Base-by-base conservation (phyloP, 92 coral and sea anemone species). In the Pocillopora grandis region DNA sequence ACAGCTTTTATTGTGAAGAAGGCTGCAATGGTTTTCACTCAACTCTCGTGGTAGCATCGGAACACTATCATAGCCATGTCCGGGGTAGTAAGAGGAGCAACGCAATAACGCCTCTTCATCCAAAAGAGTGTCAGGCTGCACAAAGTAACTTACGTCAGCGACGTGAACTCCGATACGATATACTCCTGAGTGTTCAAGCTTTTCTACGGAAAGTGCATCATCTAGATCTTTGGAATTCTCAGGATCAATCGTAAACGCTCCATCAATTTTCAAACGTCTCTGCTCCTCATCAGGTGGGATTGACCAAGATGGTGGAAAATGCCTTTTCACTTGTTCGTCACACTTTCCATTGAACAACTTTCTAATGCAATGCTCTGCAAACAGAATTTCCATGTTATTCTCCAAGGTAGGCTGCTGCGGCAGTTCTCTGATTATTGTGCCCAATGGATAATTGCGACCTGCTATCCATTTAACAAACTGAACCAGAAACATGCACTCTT, bases 21-120 rank as follows among this genome's bases (percentile, higher is more conserved):
- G 85, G 71, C 96, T 92, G 81, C 96, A 92, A 20, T 80, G 58
- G 42, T 73, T 78, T 82, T 90, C 94, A 68, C 94, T 90, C 27
- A 92, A 81, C 74, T 75, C 81, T 42, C 87, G 90, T 18, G 96
- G 92, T 23, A 92, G 85, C 96, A 92, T 92, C 58, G 96, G 94
- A 58, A 92, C 77, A 71, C 62, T 81, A 2, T 86, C 79, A 64
- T 75, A 60, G 71, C 48, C 76, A 31, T 85, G 81, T 20, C 90
- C 83, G 31, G 92, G 96, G 62, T 92, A 92, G 84, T 88, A 88
- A 1, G 94, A 90, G 0, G 94, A 90, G 76, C 92, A 73, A 55
- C 94, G 89, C 9, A 58, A 73, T 37, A 62, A 49, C 3, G 96
- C 96, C 12, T 90, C 94, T 73, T 85, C 79, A 69, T 92, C 96